Conservation (phyloP, 2,888 invertebrate genomes). For the Embidobia sp. region DNA sequence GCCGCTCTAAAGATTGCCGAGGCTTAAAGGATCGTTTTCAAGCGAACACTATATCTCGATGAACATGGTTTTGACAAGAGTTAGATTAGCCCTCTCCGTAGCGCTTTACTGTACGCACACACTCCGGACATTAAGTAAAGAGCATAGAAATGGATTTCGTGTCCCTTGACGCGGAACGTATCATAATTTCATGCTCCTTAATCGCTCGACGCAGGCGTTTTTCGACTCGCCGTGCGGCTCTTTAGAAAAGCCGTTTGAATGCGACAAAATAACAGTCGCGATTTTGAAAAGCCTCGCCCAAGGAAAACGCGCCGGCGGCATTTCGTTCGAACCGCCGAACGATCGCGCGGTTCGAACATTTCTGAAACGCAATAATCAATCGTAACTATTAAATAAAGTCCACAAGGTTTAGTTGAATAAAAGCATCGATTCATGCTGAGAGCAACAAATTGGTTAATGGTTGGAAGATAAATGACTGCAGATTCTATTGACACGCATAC, state of each 20-base stretch:
- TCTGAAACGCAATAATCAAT: no score
- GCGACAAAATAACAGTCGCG: no score
- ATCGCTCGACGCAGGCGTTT: not conserved
- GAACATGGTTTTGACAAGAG: conserved; percentile 76
- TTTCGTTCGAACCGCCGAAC: no score
- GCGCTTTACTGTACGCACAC: conserved; percentile 30
- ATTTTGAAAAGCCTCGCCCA: no score
- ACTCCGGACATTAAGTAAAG: conserved; percentile 47
- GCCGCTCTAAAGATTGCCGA: conserved; percentile 65
- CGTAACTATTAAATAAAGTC: conserved; percentile 30
- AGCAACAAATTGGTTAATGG: conserved; percentile 66
- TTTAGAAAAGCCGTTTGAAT: not conserved
- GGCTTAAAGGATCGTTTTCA: conserved; percentile 58
- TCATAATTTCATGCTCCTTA: conserved; percentile 25
- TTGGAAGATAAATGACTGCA: conserved; percentile 63
- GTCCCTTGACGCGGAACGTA: conserved; percentile 42
- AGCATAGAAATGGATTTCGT: conserved; percentile 34
- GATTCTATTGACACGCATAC: conserved; percentile 62
- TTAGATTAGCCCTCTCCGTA: conserved; percentile 73
- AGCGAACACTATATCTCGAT: conserved; percentile 68
- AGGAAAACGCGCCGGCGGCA: no score
- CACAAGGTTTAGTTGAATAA: conserved; percentile 32
- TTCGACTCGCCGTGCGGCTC: no score
- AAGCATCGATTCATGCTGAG: conserved; percentile 60
- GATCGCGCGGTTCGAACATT: no score